phyloP scores from a whole-genome alignment of 2,113 vertebrate genomes.

The Parus major region DNA sequence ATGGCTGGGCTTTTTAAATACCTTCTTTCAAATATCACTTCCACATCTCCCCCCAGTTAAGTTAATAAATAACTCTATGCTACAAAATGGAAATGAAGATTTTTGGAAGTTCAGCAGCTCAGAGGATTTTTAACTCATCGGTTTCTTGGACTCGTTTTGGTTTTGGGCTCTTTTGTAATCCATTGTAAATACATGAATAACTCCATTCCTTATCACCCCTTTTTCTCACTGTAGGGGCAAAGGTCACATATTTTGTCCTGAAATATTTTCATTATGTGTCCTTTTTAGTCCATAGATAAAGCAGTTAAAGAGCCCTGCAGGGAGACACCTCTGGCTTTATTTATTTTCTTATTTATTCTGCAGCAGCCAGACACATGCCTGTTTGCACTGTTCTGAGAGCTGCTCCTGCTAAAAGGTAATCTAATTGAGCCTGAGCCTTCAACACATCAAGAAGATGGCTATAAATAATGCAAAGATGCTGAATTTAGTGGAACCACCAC shows the following conservation, averaged over 20 bases:
- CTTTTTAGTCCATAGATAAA: background rate
- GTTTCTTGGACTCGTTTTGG: background rate
- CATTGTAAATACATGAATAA: background rate
- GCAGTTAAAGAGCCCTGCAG: background rate
- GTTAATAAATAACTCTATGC: background rate
- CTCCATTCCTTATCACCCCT: background rate
- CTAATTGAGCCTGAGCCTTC: constrained; percentile 28
- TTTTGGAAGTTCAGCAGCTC: background rate
- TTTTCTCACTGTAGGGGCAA: background rate
- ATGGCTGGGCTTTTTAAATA: background rate
- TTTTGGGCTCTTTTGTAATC: background rate
- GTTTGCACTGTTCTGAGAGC: background rate
- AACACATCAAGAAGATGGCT: constrained; percentile 17
- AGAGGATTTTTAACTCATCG: background rate
- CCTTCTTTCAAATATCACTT: background rate
- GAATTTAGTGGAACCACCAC: constrained; percentile 9
- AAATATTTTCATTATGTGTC: background rate
- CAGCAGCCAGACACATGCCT: background rate
- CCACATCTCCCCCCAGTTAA: background rate
- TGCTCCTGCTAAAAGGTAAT: constrained; percentile 32
- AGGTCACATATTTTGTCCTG: background rate
- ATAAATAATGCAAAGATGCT: constrained; percentile 42
- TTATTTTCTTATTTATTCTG: background rate
- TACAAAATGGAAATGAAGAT: background rate
- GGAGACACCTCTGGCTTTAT: background rate